Conservation (phyloP, 1,140 invertebrate genomes). For the Oncopodura yosiiana region DNA sequence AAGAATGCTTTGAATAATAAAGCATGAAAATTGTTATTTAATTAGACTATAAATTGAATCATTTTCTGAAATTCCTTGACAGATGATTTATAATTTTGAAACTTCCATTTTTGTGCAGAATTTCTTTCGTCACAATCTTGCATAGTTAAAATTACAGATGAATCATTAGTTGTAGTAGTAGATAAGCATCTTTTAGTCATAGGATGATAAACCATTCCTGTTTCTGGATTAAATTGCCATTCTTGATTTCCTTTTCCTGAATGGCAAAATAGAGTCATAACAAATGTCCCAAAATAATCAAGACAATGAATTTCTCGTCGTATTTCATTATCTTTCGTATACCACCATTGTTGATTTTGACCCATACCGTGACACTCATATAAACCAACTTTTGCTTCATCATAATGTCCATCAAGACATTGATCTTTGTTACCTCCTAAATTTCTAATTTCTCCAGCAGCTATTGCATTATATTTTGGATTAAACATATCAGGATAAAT, state of each 20-base stretch:
- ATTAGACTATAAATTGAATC: too few relatives aligned
- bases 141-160: too few relatives aligned
- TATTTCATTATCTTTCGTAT: slow-evolving; percentile 6
- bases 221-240: not conserved
- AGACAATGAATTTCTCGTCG: slow-evolving; percentile 7
- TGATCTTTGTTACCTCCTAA: not conserved
- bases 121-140: too few relatives aligned
- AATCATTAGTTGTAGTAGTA: too few relatives aligned
- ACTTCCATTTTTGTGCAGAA: too few relatives aligned
- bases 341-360: slow-evolving; percentile 17
- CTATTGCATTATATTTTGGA: not conserved
- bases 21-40: too few relatives aligned
- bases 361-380: too few relatives aligned
- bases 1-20: too few relatives aligned
- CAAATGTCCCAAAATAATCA: not conserved
- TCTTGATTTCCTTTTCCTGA: slow-evolving; percentile 12
- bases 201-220: not conserved
- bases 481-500: slow-evolving; percentile 35
- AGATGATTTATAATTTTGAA: too few relatives aligned
- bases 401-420: not conserved
- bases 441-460: slow-evolving; percentile 1
- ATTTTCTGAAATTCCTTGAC: too few relatives aligned
- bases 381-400: not conserved
- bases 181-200: too few relatives aligned
- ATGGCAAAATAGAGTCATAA: slow-evolving; percentile 4